Percentiles rank a stretch among this genome's conserved stretches.
These are phyloP conservation scores for Pseudolaguvia tuberculata DNA, from an alignment of 2,113 vertebrate genomes.

Conservation along the genomic window DNA sequence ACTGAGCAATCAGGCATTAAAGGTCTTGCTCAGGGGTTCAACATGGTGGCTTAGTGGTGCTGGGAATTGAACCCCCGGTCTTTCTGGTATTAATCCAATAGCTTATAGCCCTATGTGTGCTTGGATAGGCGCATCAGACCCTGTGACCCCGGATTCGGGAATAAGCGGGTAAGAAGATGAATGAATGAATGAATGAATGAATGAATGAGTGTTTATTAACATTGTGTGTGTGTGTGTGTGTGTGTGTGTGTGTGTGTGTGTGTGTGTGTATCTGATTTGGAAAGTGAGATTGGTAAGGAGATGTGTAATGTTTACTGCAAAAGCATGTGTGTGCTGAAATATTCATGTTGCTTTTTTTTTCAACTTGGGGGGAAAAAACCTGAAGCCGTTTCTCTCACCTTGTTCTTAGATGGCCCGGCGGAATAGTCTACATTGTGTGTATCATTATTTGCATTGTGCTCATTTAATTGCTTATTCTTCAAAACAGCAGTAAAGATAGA, in stretches of 20 bases:
- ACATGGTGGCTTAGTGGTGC: too few relatives aligned
- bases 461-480: slow-evolving; percentile 24
- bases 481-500: slow-evolving; percentile 13
- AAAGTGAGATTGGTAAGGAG: not conserved
- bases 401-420: slow-evolving; percentile 38
- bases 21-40: too few relatives aligned
- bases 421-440: slow-evolving; percentile 10
- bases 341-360: slow-evolving; percentile 34
- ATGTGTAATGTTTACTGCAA: slow-evolving; percentile 10
- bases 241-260: not conserved
- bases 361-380: slow-evolving; percentile 22
- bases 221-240: too few relatives aligned
- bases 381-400: slow-evolving; percentile 11
- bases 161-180: too few relatives aligned
- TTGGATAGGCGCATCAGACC: too few relatives aligned
- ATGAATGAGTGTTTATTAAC: too few relatives aligned
- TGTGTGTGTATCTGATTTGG: not conserved
- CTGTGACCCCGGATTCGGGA: too few relatives aligned
- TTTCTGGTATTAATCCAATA: too few relatives aligned
- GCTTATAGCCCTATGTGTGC: too few relatives aligned
- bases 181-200: too few relatives aligned
- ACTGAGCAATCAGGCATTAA: too few relatives aligned
- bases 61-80: too few relatives aligned
- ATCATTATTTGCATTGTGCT: slow-evolving; percentile 27
- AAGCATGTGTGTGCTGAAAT: slow-evolving; percentile 32